phyloP scores from a whole-genome alignment of 2,888 invertebrate species.

The Drosophila incognita region DNA sequence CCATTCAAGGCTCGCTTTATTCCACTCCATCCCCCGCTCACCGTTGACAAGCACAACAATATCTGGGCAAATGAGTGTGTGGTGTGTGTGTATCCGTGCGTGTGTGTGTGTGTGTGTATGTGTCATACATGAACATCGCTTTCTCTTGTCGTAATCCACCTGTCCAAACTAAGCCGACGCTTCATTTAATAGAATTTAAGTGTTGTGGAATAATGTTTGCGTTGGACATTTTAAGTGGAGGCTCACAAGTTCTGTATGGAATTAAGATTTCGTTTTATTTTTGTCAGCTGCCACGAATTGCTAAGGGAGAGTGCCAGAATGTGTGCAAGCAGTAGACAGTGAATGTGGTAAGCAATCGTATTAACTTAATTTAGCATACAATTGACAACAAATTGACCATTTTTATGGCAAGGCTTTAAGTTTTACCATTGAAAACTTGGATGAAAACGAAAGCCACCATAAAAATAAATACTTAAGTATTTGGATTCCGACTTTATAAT shows the following conservation, averaged over 20 bases:
- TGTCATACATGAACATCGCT: background rate
- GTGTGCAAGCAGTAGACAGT: background rate
- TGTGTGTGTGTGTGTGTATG: background rate
- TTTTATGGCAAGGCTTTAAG: background rate
- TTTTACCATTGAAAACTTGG: background rate
- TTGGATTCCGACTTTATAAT: background rate
- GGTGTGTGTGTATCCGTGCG: background rate
- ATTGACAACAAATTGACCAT: background rate
- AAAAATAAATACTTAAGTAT: background rate
- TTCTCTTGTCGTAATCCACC: constrained; percentile 3
- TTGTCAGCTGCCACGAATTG: background rate
- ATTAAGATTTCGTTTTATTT: background rate
- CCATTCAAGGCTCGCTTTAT: constrained; percentile 10
- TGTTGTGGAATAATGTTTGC: background rate
- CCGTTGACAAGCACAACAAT: background rate
- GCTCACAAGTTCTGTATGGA: background rate
- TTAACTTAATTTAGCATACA: background rate
- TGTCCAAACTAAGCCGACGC: background rate
- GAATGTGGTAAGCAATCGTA: background rate
- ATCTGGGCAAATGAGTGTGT: background rate
- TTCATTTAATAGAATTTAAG: background rate
- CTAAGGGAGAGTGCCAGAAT: background rate
- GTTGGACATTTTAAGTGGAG: constrained; percentile 3
- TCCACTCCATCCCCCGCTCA: background rate
- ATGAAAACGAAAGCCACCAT: background rate